A percentile compares a stretch with the other conserved stretches of the same genome.
Conservation (phyloP, 2,888 invertebrate species). For the Acleris emargana region DNA sequence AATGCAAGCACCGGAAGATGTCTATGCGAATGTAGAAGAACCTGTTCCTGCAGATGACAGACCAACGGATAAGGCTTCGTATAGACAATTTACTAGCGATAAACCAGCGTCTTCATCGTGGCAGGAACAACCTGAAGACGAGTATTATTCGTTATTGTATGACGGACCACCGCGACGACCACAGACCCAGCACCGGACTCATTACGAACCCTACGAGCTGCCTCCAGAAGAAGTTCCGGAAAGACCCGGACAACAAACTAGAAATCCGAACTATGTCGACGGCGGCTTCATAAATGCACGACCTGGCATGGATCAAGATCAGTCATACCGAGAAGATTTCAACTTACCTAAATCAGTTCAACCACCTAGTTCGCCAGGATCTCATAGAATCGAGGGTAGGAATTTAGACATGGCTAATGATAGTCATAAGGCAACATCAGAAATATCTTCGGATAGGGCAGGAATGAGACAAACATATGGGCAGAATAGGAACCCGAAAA, state of each 20-base stretch:
- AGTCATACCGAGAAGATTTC: background rate
- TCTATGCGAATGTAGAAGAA: too few species aligned
- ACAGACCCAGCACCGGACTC: background rate
- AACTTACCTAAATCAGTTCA: too few species aligned
- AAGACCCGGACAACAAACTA: background rate
- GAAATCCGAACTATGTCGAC: background rate
- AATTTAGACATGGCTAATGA: background rate
- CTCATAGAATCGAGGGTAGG: too few species aligned
- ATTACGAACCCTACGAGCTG: background rate
- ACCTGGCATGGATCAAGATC: background rate
- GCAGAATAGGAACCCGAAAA: slow-evolving; percentile 16
- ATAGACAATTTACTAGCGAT: background rate
- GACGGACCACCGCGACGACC: background rate
- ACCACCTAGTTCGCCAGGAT: too few species aligned
- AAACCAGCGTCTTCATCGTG: background rate
- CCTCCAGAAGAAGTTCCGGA: background rate
- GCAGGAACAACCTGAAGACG: slow-evolving; percentile 4
- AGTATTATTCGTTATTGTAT: background rate
- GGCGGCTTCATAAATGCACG: background rate
- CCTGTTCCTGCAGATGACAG: background rate
- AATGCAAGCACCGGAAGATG: too few species aligned
- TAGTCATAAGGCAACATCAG: background rate
- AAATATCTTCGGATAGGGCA: background rate
- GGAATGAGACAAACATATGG: slow-evolving; percentile 14
- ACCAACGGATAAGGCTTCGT: background rate